Base-by-base conservation (phyloP, 1,140 invertebrate species). In the Drosophila triauraria region DNA sequence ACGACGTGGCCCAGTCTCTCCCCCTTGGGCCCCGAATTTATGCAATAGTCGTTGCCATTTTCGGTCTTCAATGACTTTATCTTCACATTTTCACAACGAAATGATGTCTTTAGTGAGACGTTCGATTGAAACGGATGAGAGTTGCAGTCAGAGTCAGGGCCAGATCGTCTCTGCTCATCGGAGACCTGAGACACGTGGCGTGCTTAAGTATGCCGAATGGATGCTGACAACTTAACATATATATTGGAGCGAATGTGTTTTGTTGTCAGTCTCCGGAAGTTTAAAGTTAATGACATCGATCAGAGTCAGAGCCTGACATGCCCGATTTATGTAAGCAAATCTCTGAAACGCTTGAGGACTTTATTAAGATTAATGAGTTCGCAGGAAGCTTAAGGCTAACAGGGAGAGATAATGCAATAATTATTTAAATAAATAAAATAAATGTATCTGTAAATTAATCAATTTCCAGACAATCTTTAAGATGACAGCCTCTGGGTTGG, bases 1-100 rank as follows among this genome's bases (percentile, higher is more conserved):
- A 65, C 76, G 60, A 68, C 44, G 61, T 68, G 64, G 61, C 64
- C 54, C 68, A 40, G 15, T 48, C 46, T 40, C 64, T 44, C 60
- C 47, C 53, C 15, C 40, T n/a, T 20, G 35, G 64, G 56, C 40
- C 20, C 35, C 64, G 68, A 74, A 74, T 86, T 82, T 87, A 82
- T 88, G 79, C 83, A 83, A 83, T 76, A 83, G 67, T 76, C 82
- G 57, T 74, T 72, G 61, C 62, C 84, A 46, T 80, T 87, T 75
- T 51, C 63, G 68, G 65, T 46, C 65, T 44, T 62, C 53, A 87
- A 87, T 82, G 83, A 62, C 83, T 87, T 87, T 82, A 79, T 87
- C 70, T 61, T 44, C 58, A 63, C 56, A 72, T 75, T 69, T 68
- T 65, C 75, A 65, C 67, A 82, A 54, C 54, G 62, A 76, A 80